phyloP scores from a whole-genome alignment of 1,140 invertebrate species.

The Meteorus sp. region DNA sequence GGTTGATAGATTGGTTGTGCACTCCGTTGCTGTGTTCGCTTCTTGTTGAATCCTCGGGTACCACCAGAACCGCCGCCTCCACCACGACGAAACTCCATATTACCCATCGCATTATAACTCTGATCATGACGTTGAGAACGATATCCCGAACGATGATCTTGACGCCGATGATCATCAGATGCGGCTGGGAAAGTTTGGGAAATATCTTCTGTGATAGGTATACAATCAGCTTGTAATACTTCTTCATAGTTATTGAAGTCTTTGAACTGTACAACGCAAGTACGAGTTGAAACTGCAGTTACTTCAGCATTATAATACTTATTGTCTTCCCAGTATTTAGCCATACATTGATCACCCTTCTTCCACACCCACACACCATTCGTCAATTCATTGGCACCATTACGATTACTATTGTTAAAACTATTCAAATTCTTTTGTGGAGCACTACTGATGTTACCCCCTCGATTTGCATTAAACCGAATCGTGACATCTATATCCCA shows the following conservation, averaged over 20 bases:
- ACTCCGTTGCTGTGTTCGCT: slow-evolving; percentile 46
- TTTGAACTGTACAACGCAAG: slow-evolving; percentile 82
- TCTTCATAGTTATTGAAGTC: slow-evolving; percentile 90
- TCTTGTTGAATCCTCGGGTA: slow-evolving; percentile 42
- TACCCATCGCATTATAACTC: slow-evolving; percentile 41
- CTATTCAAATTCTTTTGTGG: slow-evolving; percentile 48
- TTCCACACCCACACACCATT: slow-evolving; percentile 66
- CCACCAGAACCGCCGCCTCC: slow-evolving; percentile 36
- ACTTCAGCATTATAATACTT: slow-evolving; percentile 86
- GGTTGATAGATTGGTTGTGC: slow-evolving; percentile 56
- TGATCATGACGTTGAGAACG: slow-evolving; percentile 47
- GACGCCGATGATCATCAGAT: slow-evolving; percentile 19
- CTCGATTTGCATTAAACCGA: slow-evolving; percentile 34
- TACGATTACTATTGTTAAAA: slow-evolving; percentile 38
- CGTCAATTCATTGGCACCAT: slow-evolving; percentile 31
- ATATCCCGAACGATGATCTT: slow-evolving; percentile 43
- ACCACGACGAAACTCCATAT: slow-evolving; percentile 48
- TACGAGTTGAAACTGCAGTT: slow-evolving; percentile 74
- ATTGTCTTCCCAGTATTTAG: slow-evolving; percentile 92
- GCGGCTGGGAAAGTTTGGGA: slow-evolving; percentile 14
- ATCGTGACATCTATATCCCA: slow-evolving; percentile 1
- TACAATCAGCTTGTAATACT: slow-evolving; percentile 77
- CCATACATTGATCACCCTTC: slow-evolving; percentile 79
- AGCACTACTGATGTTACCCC: slow-evolving; percentile 28
- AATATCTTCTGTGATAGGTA: slow-evolving; percentile 64